Evolutionary conservation across 2,888 invertebrate genomes (phyloP), one percentile per base, ranked within the genome.

Genomic region (Drosophila acutilabella): DNA sequence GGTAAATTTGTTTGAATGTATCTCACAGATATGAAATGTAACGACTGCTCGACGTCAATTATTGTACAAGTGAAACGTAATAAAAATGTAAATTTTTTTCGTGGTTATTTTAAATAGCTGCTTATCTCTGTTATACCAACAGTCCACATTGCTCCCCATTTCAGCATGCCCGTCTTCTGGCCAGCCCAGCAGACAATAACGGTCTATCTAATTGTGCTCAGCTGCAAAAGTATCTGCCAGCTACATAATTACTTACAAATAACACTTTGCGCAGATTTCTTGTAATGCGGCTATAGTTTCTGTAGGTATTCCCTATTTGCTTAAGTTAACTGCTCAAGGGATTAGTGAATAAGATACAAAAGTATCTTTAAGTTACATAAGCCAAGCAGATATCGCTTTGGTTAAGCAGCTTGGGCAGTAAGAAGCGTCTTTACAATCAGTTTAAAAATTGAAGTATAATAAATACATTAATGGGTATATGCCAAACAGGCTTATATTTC

Each of bases 11-110:
- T 57, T 54, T 14, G 76, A 76, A 68, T 75, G 71, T 74, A 75
- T 75, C 71, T 74, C 73, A 61, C 20, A 77, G 76, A 77, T 77
- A 77, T 70, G 60, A 78, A 73, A 73, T 77, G 77, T 68, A 73
- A 70, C 61, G 67, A 18, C 58, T 41, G 59, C 56, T 44, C 20
- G 8, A 13, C 52, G 75, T 68, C 81, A 85, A 85, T 81, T 82
- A 85, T 77, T 79, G 77, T 85, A 74, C 83, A 85, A 81, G 77
- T 85, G 74, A 74, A 70, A 72, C 71, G 83, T 83, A 83, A 82
- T 86, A 86, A 82, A 83, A 86, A 82, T 82, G 87, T 83, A 81
- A 83, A 87, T 87, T 75, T 87, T 86, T 68, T 60, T 59, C 56
- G 64, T 64, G 52, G 58, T 51, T 53, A 16, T 36, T 45, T 53